phyloP scores from a whole-genome alignment of 2,113 vertebrate genomes.

The Cynoglossus semilaevis region DNA sequence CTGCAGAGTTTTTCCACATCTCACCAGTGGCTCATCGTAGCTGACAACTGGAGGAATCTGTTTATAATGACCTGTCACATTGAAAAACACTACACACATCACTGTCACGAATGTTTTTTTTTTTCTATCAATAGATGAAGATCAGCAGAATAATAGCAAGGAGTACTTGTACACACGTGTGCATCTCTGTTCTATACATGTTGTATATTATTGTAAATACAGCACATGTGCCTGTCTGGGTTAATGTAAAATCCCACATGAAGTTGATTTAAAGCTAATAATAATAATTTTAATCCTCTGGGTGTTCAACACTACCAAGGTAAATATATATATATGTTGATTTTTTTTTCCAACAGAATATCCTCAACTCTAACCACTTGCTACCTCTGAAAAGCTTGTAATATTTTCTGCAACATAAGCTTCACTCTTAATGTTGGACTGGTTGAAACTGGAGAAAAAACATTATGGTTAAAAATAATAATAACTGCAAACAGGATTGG shows the following conservation, averaged over 20 bases:
- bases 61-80: not conserved
- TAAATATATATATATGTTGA: not conserved
- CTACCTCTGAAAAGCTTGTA: conserved; percentile 58
- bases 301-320: conserved; percentile 16
- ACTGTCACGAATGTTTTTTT: conserved; percentile 1
- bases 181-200: not conserved
- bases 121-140: no score
- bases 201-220: not conserved
- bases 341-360: conserved; percentile 17
- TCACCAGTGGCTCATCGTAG: conserved; percentile 9
- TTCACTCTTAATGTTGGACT: conserved; percentile 19
- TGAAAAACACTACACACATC: conserved; percentile 32
- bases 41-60: no score
- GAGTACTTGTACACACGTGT: not conserved
- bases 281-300: not conserved
- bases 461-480: no score
- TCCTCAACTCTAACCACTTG: conserved; percentile 43
- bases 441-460: not conserved
- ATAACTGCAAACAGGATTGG: no score
- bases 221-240: conserved; percentile 6
- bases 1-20: no score
- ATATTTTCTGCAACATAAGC: conserved; percentile 20
- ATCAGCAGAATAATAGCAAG: no score
- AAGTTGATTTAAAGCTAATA: not conserved
- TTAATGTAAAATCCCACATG: not conserved